These are phyloP conservation scores for Tympanuchus pallidicinctus DNA, from an alignment of 2,113 vertebrate species.

Conservation along the genomic window DNA sequence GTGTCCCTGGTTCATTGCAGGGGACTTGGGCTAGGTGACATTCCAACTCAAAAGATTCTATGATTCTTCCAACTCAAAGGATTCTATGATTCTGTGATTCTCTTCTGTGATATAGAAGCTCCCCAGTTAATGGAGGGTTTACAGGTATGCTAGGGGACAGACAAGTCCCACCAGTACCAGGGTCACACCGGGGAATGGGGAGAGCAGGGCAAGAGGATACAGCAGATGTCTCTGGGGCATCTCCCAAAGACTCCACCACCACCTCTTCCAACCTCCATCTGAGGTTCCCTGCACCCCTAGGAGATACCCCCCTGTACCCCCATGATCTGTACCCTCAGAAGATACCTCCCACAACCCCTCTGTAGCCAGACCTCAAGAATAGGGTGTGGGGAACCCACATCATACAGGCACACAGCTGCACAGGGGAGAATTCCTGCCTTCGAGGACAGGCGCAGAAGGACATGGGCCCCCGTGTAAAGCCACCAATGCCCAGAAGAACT, in stretches of 20 bases:
- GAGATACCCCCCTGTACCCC: no score
- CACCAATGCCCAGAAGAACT: not conserved
- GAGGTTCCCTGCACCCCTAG: not conserved
- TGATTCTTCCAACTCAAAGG: no score
- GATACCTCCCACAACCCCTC: not conserved
- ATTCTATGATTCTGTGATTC: no score
- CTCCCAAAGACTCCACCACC: not conserved
- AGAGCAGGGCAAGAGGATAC: not conserved
- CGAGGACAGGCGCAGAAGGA: not conserved
- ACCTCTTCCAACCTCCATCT: not conserved
- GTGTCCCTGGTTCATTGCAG: no score
- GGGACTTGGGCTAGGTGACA: no score
- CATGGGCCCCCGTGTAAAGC: not conserved
- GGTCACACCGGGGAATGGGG: rapidly evolving
- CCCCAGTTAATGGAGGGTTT: not conserved
- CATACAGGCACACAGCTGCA: not conserved
- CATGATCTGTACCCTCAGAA: not conserved
- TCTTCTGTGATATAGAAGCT: not conserved
- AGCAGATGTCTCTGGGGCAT: not conserved
- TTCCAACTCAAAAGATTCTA: no score
- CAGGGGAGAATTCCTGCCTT: not conserved
- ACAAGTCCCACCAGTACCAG: not conserved
- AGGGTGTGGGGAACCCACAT: not conserved
- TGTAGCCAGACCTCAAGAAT: not conserved
- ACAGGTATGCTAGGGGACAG: not conserved